Evolutionary conservation across 2,113 vertebrate species (phyloP), one percentile per base, ranked within the genome.

Genomic region (Narcine bancroftii): DNA sequence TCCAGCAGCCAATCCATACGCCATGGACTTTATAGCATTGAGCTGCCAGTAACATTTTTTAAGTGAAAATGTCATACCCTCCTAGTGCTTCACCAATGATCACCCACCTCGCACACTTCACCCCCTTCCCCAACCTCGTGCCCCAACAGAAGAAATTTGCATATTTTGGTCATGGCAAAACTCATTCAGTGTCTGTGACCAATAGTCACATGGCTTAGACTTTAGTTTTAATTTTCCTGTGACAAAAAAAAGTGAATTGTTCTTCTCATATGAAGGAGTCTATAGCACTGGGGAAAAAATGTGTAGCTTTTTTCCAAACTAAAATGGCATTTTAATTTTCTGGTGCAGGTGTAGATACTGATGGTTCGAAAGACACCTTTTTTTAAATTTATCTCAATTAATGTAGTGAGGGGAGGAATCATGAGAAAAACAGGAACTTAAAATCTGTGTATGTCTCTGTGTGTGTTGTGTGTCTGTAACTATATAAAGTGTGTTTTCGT

Each of bases 371-470:
- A 89, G 63, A 29, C 39, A 66, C 39, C 63, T 39, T 9, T 89
- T 89, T 91, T 42, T n/a, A n/a, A n/a, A 91, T 39, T 69, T 91
- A 42, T 69, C 89, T 71, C 39, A 45, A 39, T 69, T 63, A 91
- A 91, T 19, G 9, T 71, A 69, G n/a, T 89, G 89, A 66, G 89
- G 42, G 39, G 63, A 42, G 21, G 89, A n/a, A 87, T 36, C 56
- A 36, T 26, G 33, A 29, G 63, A 69, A 66, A 65, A 69, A 47
- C 89, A 45, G 89, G 89, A 91, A 91, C 65, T 91, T 91, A 91
- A 87, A 91, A 91, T 94, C 93, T 93, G 92, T 89, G 66, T 69
- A 50, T 24, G 60, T 87, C 60, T 92, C 60, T 69, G 36, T 87
- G 75, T 87, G 92, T 89, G 92, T 87, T 75, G 60, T 76, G 65